Evolutionary conservation across 2,888 invertebrate species (phyloP).

Genomic region (Andrena camellia): DNA sequence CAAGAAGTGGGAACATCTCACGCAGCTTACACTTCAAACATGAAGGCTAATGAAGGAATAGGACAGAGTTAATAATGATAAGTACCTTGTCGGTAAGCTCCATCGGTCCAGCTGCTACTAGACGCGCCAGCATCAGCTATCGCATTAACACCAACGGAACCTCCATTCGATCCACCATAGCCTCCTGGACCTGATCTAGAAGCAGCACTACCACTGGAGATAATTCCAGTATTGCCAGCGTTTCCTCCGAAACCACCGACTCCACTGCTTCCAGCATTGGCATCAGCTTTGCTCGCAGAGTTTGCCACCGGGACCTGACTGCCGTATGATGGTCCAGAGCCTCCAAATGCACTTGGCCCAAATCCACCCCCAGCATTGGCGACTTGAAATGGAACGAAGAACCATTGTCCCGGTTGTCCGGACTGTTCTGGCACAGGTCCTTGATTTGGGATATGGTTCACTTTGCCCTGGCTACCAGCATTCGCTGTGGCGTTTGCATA

Average conservation of each 20-base stretch:
- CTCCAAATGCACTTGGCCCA: too few relatives aligned
- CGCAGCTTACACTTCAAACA: too few relatives aligned
- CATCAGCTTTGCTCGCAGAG: constrained; percentile 31
- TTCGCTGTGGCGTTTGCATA: too few relatives aligned
- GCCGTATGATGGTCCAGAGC: too few relatives aligned
- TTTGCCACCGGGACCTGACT: background rate
- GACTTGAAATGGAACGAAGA: too few relatives aligned
- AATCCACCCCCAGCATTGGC: too few relatives aligned
- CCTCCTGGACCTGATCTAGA: background rate
- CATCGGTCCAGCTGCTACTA: background rate
- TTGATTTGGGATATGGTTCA: too few relatives aligned
- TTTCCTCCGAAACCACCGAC: constrained; percentile 17
- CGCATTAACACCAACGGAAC: constrained; percentile 38
- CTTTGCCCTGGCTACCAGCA: too few relatives aligned
- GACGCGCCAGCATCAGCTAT: constrained; percentile 25
- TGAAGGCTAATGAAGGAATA: background rate
- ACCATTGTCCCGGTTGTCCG: too few relatives aligned
- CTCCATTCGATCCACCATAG: background rate
- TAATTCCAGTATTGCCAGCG: too few relatives aligned
- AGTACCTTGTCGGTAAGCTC: constrained; percentile 17
- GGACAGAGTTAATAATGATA: background rate
- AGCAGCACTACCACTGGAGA: background rate
- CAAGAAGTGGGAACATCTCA: too few relatives aligned
- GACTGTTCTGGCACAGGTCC: too few relatives aligned
- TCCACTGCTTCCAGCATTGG: constrained; percentile 1